Base-by-base conservation (phyloP, 2,797 vertebrate genomes). In the Coilia nasus region DNA sequence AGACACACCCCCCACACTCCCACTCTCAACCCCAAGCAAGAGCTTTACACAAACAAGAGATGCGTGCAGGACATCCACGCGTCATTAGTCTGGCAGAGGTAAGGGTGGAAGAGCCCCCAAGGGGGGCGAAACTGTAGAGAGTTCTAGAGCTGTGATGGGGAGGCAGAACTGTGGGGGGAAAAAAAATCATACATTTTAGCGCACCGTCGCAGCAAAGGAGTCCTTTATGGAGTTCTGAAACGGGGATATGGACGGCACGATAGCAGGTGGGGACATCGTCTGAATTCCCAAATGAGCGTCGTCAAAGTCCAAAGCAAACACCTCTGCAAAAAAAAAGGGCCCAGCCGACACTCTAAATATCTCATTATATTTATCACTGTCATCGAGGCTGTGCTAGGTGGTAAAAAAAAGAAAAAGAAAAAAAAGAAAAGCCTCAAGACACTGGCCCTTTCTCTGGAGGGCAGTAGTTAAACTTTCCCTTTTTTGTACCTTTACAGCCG, bases 321-420 rank as follows among this genome's bases (percentile, higher is more conserved):
- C 11, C 28, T 35, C 67, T 5, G 14, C 67, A 75, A 31, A 17
- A 67, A 28, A 78, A 44, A 41, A 41, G 28, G 56, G 23, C 47
- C n/a, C 6, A 62, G 87, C 81, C 85, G 83, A 83, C 82, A 75
- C 25, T 6, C 86, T 87, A 83, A 89, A 85, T 85, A 81, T 85
- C 84, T 78, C 83, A 84, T 86, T 88, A 84, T 67, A 31, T 87
- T 85, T 83, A 85, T 23, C 67, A 82, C 64, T 75, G 81, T 86
- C 87, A 84, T 50, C 23, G 56, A n/a, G 21, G 21, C 9, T 14
- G 86, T 85, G 81, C 83, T 82, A 62, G 81, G 54, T 0, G 12
- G 81, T 28, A 64, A 81, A 81, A 31, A 19, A 64, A 78, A 78
- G 23, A 28, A 67, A 81, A 83, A 86, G 67, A 62, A 41, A 83